These are phyloP conservation scores for Montipora capricornis DNA, from an alignment of 64 coral and sea anemone genomes.

Conservation along the genomic window DNA sequence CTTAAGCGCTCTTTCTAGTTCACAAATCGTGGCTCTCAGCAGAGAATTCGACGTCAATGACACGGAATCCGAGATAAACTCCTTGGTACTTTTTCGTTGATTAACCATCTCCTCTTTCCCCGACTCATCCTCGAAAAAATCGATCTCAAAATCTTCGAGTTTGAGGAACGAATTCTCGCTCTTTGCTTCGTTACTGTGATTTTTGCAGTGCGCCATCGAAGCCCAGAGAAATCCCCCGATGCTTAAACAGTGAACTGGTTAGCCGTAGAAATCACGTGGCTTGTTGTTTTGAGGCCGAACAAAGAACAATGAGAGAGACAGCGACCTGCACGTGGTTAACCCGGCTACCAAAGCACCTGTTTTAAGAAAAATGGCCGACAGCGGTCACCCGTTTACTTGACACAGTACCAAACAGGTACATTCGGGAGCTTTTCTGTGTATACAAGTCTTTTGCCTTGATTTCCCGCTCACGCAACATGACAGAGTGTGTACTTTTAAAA, in stretches of 20 bases:
- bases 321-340: not conserved
- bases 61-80: conserved; percentile 61
- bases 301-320: conserved; percentile 17
- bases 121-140: conserved; percentile 64
- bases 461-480: not conserved
- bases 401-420: not conserved
- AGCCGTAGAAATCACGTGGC: conserved; percentile 16
- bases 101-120: not conserved
- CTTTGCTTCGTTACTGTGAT: not conserved
- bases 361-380: not conserved
- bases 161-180: conserved; percentile 1
- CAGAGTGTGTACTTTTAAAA: too few species aligned
- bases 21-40: conserved; percentile 87
- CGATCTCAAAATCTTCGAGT: conserved; percentile 66
- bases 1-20: conserved; percentile 86
- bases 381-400: not conserved
- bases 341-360: conserved; percentile 1
- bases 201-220: conserved; percentile 14
- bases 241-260: not conserved
- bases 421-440: too few species aligned
- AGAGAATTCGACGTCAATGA: conserved; percentile 83
- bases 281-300: conserved; percentile 3
- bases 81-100: not conserved
- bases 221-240: not conserved
- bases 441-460: not conserved